Evolutionary conservation across 1,140 invertebrate genomes (phyloP).

Genomic region (Temnothorax curvispinosus): DNA sequence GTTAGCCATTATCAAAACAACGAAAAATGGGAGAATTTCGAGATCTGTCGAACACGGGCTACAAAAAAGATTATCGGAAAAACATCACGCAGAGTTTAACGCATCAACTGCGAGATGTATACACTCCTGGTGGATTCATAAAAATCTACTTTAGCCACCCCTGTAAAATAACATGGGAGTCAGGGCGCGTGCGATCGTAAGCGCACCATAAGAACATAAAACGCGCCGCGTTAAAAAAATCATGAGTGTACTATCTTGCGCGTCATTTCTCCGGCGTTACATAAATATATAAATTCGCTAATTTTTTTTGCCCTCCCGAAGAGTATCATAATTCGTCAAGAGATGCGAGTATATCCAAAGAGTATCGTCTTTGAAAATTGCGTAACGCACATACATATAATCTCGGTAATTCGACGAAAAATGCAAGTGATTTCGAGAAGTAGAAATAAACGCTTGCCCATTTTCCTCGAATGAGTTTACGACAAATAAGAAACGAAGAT

Average conservation of each 20-base stretch:
- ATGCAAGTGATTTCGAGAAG: slow-evolving; percentile 13
- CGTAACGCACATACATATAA: background rate
- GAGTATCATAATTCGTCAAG: background rate
- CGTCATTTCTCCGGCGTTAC: slow-evolving; percentile 50
- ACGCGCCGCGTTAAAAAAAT: slow-evolving; percentile 77
- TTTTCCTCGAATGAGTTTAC: background rate
- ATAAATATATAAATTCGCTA: slow-evolving; percentile 30
- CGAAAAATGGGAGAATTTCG: background rate
- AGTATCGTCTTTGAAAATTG: slow-evolving; percentile 47
- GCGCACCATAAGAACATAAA: slow-evolving; percentile 76
- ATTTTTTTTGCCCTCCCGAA: background rate
- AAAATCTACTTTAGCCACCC: slow-evolving; percentile 76
- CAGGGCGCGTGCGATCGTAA: slow-evolving; percentile 64
- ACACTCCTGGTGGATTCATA: slow-evolving; percentile 78
- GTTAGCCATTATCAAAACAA: background rate
- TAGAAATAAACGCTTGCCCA: background rate
- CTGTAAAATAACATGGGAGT: slow-evolving; percentile 78
- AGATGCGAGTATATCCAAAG: background rate
- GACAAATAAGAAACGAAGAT: slow-evolving; percentile 39
- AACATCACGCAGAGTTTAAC: slow-evolving; percentile 43
- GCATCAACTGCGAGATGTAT: slow-evolving; percentile 45
- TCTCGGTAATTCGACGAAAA: background rate
- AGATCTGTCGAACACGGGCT: background rate
- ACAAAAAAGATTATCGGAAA: slow-evolving; percentile 10
- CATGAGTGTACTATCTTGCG: slow-evolving; percentile 71